Evolutionary conservation across 2,797 vertebrate genomes (phyloP), one percentile per base, ranked within the genome.

Genomic region (Enteromius paludinosus): DNA sequence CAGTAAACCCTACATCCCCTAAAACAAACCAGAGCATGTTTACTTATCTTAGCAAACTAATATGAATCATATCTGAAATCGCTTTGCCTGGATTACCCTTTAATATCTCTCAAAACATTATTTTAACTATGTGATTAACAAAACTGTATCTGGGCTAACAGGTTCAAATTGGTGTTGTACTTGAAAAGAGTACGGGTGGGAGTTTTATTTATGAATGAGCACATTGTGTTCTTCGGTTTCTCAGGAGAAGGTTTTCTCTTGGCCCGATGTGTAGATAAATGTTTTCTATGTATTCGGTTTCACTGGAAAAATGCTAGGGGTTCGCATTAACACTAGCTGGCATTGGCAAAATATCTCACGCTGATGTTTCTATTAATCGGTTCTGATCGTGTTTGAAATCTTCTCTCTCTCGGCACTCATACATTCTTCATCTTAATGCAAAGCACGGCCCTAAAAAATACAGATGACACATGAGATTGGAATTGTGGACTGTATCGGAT

Each of bases 91-190:
- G 90, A 92, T 93, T 87, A 88, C 15, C 5, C 87, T 78, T 78
- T 85, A 89, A 92, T 90, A 90, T 87, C 62, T 20, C 71, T 71
- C 91, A 92, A 93, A 86, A 92, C 86, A 82, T 88, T 90, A 72
- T 74, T 90, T 74, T 68, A 88, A 69, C 68, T 77, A 84, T 90
- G 91, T 91, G 33, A 91, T 86, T 86, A 86, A 87, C 79, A 83
- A 80, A 66, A 78, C 20, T 33, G 66, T 78, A 78, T 78, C 54
- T 49, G 47, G 61, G 77, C 68, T 85, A 71, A 59, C 33, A 71
- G 45, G 78, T 83, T 87, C 72, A 85, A 47, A 65, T 85, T 41
- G 73, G 80, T 84, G 84, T 80, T 80, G 66, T 69, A 61, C 23
- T 84, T 81, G 33, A 81, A 75, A 83, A 83, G 81, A 80, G 78